Evolutionary conservation across 2,797 vertebrate genomes (phyloP).

Genomic region (Mormyrus proboscirostris): DNA sequence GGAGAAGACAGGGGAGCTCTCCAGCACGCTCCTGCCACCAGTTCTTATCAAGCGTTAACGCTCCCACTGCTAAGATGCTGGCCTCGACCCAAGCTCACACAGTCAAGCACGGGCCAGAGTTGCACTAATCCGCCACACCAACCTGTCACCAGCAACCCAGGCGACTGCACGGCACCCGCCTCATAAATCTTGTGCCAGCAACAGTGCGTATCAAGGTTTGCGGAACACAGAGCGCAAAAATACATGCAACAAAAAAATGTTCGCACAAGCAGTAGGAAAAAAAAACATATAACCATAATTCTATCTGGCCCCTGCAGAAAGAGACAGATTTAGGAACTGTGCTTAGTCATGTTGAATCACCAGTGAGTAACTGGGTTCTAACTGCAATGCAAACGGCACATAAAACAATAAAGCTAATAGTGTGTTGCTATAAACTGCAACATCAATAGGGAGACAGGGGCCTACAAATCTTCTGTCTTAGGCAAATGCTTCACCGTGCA

Average conservation of each 20-base stretch:
- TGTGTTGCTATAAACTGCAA: constrained; percentile 16
- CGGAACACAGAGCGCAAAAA: background rate
- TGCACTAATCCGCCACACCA: background rate
- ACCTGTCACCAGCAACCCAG: too few species aligned
- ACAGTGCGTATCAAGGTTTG: background rate
- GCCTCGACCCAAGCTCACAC: background rate
- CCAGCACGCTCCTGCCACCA: background rate
- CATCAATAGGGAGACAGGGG: background rate
- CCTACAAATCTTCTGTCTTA: constrained; percentile 16
- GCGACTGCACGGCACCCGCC: background rate
- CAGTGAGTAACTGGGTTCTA: background rate
- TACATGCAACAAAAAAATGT: background rate
- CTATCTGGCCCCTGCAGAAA: background rate
- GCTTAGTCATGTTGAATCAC: background rate
- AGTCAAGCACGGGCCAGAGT: background rate
- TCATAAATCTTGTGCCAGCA: background rate
- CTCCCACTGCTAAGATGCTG: background rate
- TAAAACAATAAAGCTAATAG: background rate
- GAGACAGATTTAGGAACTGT: background rate
- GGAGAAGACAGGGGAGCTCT: background rate
- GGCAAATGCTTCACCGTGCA: constrained; percentile 11
- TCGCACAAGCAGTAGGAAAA: background rate
- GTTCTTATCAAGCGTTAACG: background rate
- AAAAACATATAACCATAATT: background rate
- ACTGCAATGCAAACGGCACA: background rate